Conservation (phyloP, 2,888 invertebrate species). For the Elmis aenea region DNA sequence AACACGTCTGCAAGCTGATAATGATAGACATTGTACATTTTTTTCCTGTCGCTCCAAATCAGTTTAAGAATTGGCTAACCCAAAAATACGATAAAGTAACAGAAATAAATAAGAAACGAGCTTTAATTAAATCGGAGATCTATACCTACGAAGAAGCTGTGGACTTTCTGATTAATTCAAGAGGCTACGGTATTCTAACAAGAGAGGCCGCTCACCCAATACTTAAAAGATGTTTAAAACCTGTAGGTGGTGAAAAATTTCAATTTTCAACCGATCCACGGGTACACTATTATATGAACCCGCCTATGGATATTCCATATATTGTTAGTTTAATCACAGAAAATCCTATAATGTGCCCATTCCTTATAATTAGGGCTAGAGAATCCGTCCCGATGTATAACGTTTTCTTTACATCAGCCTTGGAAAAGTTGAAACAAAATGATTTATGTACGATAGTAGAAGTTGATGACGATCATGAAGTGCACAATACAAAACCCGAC, state of each 20-base stretch:
- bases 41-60: conserved; percentile 22
- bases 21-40: conserved; percentile 44
- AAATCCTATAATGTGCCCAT: conserved; percentile 39
- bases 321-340: conserved; percentile 37
- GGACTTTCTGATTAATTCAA: conserved; percentile 45
- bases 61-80: conserved; percentile 34
- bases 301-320: conserved; percentile 41
- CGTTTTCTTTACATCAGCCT: conserved; percentile 24
- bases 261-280: conserved; percentile 56
- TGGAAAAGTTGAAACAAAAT: conserved; percentile 27
- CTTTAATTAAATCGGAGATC: conserved; percentile 26
- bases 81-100: conserved; percentile 41
- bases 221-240: conserved; percentile 47
- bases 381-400: conserved; percentile 23
- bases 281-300: conserved; percentile 42
- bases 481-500: conserved; percentile 57
- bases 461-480: conserved; percentile 57
- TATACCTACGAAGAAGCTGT: conserved; percentile 50
- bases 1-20: conserved; percentile 44
- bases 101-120: conserved; percentile 32
- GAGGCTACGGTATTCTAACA: conserved; percentile 41
- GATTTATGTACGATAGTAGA: conserved; percentile 33
- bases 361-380: conserved; percentile 36
- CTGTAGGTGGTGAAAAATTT: conserved; percentile 46
- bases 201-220: conserved; percentile 48